Base-by-base conservation (phyloP, 37 sponge, comb jelly and placozoan genomes). In the Haliclona indistincta region DNA sequence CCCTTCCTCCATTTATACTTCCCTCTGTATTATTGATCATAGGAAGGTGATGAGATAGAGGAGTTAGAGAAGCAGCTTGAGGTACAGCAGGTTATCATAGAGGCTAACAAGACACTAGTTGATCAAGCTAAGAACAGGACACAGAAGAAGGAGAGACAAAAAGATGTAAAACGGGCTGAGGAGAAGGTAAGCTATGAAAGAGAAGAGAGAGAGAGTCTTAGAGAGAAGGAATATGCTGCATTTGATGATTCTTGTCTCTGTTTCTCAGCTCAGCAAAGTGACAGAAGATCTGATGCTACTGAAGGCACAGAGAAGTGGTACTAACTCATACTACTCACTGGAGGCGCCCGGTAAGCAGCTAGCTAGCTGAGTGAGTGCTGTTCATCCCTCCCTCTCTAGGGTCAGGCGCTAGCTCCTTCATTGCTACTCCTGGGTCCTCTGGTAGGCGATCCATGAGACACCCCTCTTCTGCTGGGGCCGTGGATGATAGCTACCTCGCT, bases 101-200 rank as follows among this genome's bases (percentile, higher is more conserved):
- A 76, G n/a, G 84, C 84, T 0, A 45, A 47, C 34, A 84, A 61
- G 71, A 75, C 70, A 28, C 72, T 87, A 7, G 62, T 87, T 30
- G 64, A 32, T 2, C 77, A 87, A 43, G 69, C 88, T 25, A 75
- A 76, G 17, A 55, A 53, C 36, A 56, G 81, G 28, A 70, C 68
- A 54, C 53, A 81, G 81, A 80, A 76, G 66, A 80, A 70, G 38
- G 88, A 87, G 39, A 38, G 88, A 4, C 75, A 75, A 67, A 87
- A 87, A 43, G 88, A 87, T 29, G 76, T 87, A 1, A 80, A 40
- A 67, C 67, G 76, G 20, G 64, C 70, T 63, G 62, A 76, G 34
- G 82, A 76, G 23, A 80, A 75, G 66, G 79, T 78, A 17, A 17
- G 58, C 3, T n/a, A 2, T 60, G 25, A n/a, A n/a, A n/a, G n/a